Evolutionary conservation across 2,888 invertebrate species (phyloP).

Genomic region (Pristionchus exspectatus): DNA sequence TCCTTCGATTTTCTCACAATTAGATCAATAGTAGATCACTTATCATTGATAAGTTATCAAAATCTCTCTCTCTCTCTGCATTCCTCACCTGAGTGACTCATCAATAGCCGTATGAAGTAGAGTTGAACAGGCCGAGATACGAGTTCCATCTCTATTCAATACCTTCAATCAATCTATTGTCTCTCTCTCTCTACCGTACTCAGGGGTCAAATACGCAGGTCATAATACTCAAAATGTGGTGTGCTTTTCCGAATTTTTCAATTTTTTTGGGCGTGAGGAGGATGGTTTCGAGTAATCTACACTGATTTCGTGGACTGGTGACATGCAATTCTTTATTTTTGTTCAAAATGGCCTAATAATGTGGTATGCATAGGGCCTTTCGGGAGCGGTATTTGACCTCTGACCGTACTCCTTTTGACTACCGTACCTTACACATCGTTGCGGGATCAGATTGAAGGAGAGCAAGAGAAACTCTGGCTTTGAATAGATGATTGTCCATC

Average conservation of each 20-base stretch:
- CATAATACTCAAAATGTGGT: too few species aligned
- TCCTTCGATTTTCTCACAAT: too few species aligned
- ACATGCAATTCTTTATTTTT: too few species aligned
- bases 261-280: too few species aligned
- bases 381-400: too few species aligned
- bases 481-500: conserved; percentile 49
- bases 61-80: background rate
- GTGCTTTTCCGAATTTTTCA: too few species aligned
- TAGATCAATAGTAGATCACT: background rate
- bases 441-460: conserved; percentile 64
- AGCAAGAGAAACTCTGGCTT: conserved; percentile 63
- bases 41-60: background rate
- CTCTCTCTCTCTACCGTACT: background rate
- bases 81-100: conserved; percentile 37
- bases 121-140: conserved; percentile 46
- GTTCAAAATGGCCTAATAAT: too few species aligned
- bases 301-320: too few species aligned
- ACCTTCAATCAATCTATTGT: background rate
- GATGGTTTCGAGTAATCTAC: too few species aligned
- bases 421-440: conserved; percentile 57
- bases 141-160: conserved; percentile 45
- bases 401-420: background rate
- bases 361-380: too few species aligned
- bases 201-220: too few species aligned
- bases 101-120: conserved; percentile 2